phyloP scores from a whole-genome alignment of 1,140 invertebrate species.

The Schlechtendalia chinensis region DNA sequence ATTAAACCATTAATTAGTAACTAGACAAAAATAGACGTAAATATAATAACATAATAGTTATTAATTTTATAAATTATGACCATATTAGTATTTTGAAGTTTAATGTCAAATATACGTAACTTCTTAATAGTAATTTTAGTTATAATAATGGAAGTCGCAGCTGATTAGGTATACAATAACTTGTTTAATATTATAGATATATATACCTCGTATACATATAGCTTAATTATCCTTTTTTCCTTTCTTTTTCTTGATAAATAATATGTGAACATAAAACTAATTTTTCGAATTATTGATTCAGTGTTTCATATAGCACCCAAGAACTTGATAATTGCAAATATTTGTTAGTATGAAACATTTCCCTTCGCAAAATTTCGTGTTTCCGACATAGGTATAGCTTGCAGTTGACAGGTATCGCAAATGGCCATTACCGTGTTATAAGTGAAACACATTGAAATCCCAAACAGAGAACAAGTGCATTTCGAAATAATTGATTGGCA shows the following conservation, averaged over 20 bases:
- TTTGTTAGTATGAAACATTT: neutral
- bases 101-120: too few species aligned
- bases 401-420: slow-evolving; percentile 14
- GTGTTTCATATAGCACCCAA: neutral
- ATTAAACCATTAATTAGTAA: neutral
- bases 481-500: slow-evolving; percentile 16
- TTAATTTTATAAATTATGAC: neutral
- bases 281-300: neutral
- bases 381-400: neutral
- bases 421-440: slow-evolving; percentile 3
- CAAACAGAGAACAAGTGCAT: neutral
- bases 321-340: neutral
- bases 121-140: too few species aligned
- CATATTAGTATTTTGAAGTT: too few species aligned
- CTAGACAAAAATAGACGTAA: neutral
- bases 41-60: neutral
- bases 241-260: too few species aligned
- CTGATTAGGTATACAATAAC: too few species aligned
- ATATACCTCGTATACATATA: too few species aligned
- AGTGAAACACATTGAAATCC: neutral
- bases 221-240: too few species aligned
- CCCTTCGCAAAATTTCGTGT: neutral
- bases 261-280: too few species aligned
- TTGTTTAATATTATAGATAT: too few species aligned
- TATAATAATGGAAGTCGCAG: too few species aligned